These are phyloP conservation scores for Brachypalpus laphriformis DNA, from an alignment of 2,888 invertebrate genomes.

Conservation along the genomic window DNA sequence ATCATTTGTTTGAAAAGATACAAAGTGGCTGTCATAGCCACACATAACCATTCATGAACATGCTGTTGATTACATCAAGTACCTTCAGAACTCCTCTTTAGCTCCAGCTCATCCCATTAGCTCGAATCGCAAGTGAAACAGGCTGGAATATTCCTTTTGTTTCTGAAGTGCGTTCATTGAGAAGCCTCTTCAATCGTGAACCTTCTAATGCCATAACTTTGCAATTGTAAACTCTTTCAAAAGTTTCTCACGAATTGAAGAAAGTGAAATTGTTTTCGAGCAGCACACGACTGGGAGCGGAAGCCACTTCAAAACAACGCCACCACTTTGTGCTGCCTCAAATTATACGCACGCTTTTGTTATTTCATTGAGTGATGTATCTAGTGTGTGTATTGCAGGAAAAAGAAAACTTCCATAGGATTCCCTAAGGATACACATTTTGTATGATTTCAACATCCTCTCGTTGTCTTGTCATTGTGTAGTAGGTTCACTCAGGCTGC, in stretches of 20 bases:
- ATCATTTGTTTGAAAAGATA: too few species aligned
- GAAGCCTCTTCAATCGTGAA: background rate
- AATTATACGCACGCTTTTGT: background rate
- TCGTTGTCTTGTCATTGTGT: conserved; percentile 8
- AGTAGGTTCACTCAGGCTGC: conserved; percentile 5
- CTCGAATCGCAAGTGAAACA: background rate
- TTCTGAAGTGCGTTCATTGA: background rate
- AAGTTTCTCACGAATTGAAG: background rate
- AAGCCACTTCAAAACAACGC: background rate
- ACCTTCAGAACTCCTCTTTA: background rate
- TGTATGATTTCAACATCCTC: background rate
- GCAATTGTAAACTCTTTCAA: background rate
- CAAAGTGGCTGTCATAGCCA: background rate
- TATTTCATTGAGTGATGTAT: background rate
- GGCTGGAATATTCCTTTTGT: background rate
- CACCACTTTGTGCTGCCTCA: background rate
- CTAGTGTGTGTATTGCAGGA: background rate
- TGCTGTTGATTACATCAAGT: background rate
- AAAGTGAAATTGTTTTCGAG: background rate
- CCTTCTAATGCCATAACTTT: background rate
- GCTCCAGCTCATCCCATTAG: background rate
- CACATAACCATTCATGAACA: background rate
- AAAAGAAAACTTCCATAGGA: background rate
- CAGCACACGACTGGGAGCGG: background rate
- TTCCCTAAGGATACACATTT: background rate